Base-by-base conservation (phyloP, 2,113 vertebrate genomes). In the Brachionichthys hirsutus region DNA sequence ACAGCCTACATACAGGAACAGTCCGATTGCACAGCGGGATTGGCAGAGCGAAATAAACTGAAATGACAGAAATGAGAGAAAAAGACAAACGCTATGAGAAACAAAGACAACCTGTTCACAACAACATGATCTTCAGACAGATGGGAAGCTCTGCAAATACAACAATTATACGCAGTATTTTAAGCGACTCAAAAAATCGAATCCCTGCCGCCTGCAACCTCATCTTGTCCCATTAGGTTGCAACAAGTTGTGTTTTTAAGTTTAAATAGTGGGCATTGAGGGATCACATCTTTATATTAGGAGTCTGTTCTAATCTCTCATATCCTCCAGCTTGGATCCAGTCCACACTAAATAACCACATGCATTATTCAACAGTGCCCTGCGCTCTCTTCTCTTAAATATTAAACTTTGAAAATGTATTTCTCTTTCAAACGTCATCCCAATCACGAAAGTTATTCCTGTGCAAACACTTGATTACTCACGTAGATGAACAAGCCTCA, bases 401-500 rank as follows among this genome's bases (percentile, higher is more conserved):
- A 88, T 84, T 81, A 78, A 86, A 86, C 77, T 80, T 86, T 86
- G 58, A 79, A 85, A 82, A 83, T 73, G 77, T 70, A 81, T 85
- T 77, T 77, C 76, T 84, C 73, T 74, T 82, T 80, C 78, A 78
- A 69, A 86, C 69, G 63, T 69, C 68, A 73, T 72, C 67, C 54
- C 63, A 81, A 78, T 79, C 75, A 70, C 60, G 49, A 69, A 81
- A 77, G 58, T 77, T 35, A 67, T 81, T 60, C 54, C 75, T 64
- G 64, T 55, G 70, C 75, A 82, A 82, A 83, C 75, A 85, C 70
- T 66, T 82, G 79, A 85, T 84, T 76, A 82, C 68, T 66, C 58
- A 74, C 54, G 62, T 50, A 65, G 68, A 78, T 62, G 63, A 76
- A 71, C 60, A 49, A 44, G 50, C 43, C 54, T 43, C 40, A 38